A percentile compares a stretch with the other conserved stretches of the same genome.
Evolutionary conservation across 1,140 invertebrate genomes (phyloP).

Genomic region (Ooceraea biroi): DNA sequence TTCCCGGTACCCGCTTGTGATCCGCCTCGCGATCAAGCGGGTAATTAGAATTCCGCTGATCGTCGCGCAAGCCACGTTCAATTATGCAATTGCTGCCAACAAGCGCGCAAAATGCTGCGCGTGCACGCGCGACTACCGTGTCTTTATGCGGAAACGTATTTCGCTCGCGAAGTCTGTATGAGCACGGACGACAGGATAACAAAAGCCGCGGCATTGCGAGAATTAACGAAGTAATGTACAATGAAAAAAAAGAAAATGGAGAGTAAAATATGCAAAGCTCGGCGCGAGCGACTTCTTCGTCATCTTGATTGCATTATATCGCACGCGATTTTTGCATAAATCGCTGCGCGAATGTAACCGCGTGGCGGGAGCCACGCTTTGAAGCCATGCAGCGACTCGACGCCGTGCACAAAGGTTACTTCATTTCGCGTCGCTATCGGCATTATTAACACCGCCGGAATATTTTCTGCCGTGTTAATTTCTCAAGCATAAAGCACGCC

Average conservation of each 20-base stretch:
- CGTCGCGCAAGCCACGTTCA: constrained; percentile 27
- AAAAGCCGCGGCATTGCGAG: constrained; percentile 53
- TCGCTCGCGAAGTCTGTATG: not conserved
- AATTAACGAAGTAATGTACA: constrained; percentile 68
- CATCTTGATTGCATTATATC: constrained; percentile 45
- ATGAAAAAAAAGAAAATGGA: constrained; percentile 56
- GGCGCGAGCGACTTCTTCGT: constrained; percentile 55
- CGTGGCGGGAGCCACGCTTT: not conserved
- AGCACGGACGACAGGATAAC: constrained; percentile 46
- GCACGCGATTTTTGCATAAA: constrained; percentile 58
- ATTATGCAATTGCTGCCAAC: constrained; percentile 35
- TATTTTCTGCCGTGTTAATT: constrained; percentile 47
- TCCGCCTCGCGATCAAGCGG: not conserved
- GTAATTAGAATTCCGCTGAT: not conserved
- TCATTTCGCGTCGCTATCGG: constrained; percentile 43
- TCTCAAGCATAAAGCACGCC: not conserved
- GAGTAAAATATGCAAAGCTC: constrained; percentile 59
- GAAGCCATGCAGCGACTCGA: constrained; percentile 30
- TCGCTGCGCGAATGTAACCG: constrained; percentile 4
- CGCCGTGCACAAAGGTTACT: constrained; percentile 39
- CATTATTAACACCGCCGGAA: constrained; percentile 42
- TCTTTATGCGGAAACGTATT: not conserved
- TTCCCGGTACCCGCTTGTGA: too few relatives aligned
- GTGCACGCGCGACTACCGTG: not conserved
- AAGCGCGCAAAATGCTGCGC: not conserved